Conservation (phyloP, 1,140 invertebrate species). For the Cotesia typhae region DNA sequence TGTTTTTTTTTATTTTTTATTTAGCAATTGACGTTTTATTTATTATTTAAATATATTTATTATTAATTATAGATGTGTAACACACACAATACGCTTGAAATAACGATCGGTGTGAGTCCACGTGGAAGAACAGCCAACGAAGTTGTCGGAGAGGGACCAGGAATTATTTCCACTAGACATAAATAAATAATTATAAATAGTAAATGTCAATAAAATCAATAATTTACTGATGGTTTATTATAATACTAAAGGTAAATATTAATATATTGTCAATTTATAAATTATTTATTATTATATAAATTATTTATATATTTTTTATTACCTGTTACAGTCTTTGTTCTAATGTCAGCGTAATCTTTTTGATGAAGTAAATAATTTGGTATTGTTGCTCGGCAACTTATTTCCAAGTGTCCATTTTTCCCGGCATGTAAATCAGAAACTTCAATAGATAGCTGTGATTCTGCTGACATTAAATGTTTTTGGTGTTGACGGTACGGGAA, state of each 20-base stretch:
- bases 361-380: conserved; percentile 71
- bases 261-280: neutral
- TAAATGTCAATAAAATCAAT: conserved; percentile 24
- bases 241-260: too few species aligned
- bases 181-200: conserved; percentile 34
- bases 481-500: conserved; percentile 52
- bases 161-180: conserved; percentile 57
- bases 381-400: conserved; percentile 78
- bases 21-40: conserved; percentile 15
- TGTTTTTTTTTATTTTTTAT: conserved; percentile 22
- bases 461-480: conserved; percentile 51
- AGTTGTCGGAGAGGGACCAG: conserved; percentile 48
- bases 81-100: conserved; percentile 51
- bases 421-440: conserved; percentile 71
- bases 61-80: conserved; percentile 60
- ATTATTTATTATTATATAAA: too few species aligned
- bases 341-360: conserved; percentile 75
- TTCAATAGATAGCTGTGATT: conserved; percentile 69
- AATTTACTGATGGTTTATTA: neutral
- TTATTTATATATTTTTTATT: conserved; percentile 35
- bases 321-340: conserved; percentile 74
- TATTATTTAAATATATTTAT: conserved; percentile 15
- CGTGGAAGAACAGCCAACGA: conserved; percentile 50
- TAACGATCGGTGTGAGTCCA: conserved; percentile 48
- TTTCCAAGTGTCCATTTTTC: conserved; percentile 73